A percentile compares a stretch with the other conserved stretches of the same genome.
Conservation (phyloP, 2,797 vertebrate species). For the Tenualosa ilisha region DNA sequence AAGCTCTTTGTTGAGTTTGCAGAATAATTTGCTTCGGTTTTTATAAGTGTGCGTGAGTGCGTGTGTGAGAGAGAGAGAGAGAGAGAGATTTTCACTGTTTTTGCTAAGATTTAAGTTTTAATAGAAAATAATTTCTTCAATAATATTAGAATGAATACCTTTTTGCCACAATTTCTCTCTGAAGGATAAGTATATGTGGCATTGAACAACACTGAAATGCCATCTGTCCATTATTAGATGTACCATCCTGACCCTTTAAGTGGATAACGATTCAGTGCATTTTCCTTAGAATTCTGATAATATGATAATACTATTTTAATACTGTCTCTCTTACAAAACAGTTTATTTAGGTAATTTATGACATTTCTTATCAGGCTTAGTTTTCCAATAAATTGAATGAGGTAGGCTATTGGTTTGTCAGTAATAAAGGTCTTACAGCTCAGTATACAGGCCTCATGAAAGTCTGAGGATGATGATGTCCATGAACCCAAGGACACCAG, state of each 20-base stretch:
- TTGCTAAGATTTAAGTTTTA: not conserved
- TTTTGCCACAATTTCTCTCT: not conserved
- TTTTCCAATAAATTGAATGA: slow-evolving; percentile 38
- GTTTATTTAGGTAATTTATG: slow-evolving; percentile 20
- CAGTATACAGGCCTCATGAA: not conserved
- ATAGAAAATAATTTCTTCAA: not conserved
- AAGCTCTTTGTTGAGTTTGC: not conserved
- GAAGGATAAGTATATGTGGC: not conserved
- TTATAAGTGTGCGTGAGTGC: not conserved
- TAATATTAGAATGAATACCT: not conserved
- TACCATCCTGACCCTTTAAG: not conserved
- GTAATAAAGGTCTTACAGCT: not conserved
- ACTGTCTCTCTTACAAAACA: slow-evolving; percentile 19
- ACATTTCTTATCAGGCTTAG: slow-evolving; percentile 25
- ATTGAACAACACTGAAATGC: not conserved
- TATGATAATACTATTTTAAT: too few species aligned
- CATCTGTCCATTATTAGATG: not conserved
- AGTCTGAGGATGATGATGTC: not conserved
- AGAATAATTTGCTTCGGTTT: not conserved
- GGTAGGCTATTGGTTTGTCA: slow-evolving; percentile 32
- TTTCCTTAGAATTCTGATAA: not conserved
- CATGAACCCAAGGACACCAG: not conserved
- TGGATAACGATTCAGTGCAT: not conserved
- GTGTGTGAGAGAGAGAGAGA: not conserved
- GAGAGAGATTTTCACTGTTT: too few species aligned